Conservation (phyloP, 2,113 vertebrate genomes). For the Cyanocitta stelleri region DNA sequence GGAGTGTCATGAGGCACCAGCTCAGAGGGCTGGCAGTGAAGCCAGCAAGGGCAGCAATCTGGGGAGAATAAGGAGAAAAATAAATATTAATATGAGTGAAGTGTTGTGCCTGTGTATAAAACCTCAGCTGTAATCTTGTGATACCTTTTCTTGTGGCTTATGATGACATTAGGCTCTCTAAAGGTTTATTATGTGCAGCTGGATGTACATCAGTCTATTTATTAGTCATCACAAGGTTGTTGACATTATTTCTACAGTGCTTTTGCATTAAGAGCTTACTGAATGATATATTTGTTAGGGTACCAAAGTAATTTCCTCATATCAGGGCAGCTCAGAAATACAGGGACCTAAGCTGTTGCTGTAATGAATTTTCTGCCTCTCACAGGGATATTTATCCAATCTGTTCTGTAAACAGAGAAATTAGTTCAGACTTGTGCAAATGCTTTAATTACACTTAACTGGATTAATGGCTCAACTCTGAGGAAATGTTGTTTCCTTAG, state of each 20-base stretch:
- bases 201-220: conserved; percentile 40
- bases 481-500: conserved; percentile 35
- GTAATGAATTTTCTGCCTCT: conserved; percentile 62
- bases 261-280: conserved; percentile 45
- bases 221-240: conserved; percentile 52
- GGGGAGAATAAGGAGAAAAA: background rate
- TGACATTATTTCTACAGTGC: conserved; percentile 53
- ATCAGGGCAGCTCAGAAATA: conserved; percentile 56
- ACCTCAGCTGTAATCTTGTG: background rate
- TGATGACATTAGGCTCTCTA: conserved; percentile 13
- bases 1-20: background rate
- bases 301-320: conserved; percentile 55
- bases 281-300: conserved; percentile 39
- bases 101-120: background rate
- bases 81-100: background rate
- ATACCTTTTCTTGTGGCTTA: conserved; percentile 14
- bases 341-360: conserved; percentile 25
- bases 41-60: background rate
- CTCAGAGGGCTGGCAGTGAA: background rate
- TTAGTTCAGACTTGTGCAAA: conserved; percentile 49
- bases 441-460: conserved; percentile 59
- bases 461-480: conserved; percentile 52
- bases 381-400: conserved; percentile 58
- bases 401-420: conserved; percentile 61
- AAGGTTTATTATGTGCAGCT: conserved; percentile 43